Evolutionary conservation across 2,113 vertebrate genomes (phyloP).

Genomic region (Sardina pilchardus): DNA sequence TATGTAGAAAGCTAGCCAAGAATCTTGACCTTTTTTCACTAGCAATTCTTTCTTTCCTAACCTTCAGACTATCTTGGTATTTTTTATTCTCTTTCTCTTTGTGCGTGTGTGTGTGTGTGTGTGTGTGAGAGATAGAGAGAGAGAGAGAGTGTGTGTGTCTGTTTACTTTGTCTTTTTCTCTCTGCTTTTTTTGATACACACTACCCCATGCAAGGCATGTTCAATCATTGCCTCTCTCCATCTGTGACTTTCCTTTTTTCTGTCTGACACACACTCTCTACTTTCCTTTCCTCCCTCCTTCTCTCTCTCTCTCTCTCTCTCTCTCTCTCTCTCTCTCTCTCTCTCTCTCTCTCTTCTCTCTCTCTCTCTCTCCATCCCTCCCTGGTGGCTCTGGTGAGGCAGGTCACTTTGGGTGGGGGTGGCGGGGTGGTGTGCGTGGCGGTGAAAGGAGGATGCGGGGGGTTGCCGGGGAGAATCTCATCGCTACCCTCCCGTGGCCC

Average conservation of each 20-base stretch:
- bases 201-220: slow-evolving; percentile 11
- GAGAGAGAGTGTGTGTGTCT: not conserved
- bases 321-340: slow-evolving; percentile 58
- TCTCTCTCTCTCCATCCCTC: slow-evolving; percentile 81
- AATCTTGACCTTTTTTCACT: slow-evolving; percentile 5
- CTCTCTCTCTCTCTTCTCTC: slow-evolving; percentile 58
- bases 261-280: slow-evolving; percentile 58
- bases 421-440: slow-evolving; percentile 42
- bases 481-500: slow-evolving; percentile 90
- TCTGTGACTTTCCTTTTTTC: slow-evolving; percentile 45
- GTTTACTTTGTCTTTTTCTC: not conserved
- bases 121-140: too few relatives aligned
- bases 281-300: not conserved
- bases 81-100: slow-evolving; percentile 58
- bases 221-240: slow-evolving; percentile 14
- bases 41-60: not conserved
- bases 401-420: slow-evolving; percentile 63
- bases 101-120: not conserved
- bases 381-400: slow-evolving; percentile 77
- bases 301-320: slow-evolving; percentile 56
- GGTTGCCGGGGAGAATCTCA: slow-evolving; percentile 79
- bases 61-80: slow-evolving; percentile 24
- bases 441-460: slow-evolving; percentile 55
- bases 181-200: not conserved
- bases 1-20: slow-evolving; percentile 71